Evolutionary conservation across 2,888 invertebrate species (phyloP).

Genomic region (Mamestra brassicae): DNA sequence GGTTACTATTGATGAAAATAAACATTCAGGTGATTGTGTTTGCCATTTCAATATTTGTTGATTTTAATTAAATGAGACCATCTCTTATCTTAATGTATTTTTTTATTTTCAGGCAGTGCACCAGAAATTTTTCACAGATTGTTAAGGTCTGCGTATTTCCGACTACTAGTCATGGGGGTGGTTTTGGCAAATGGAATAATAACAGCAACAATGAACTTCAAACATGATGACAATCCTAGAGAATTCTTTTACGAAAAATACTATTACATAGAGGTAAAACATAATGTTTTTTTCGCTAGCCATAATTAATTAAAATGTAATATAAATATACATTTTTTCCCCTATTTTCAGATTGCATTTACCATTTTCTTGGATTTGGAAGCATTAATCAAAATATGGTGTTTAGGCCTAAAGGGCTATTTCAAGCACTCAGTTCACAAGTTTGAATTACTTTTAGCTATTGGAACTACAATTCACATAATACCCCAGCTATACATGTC

Average conservation of each 20-base stretch:
- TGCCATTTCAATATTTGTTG: neutral
- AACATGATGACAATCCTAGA: slow-evolving; percentile 96
- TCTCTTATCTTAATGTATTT: neutral
- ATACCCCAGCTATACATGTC: slow-evolving; percentile 98
- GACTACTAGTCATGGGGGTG: slow-evolving; percentile 97
- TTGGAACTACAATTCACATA: slow-evolving; percentile 98
- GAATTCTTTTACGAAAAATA: slow-evolving; percentile 97
- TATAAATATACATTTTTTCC: neutral
- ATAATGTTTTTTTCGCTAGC: neutral
- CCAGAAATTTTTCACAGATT: slow-evolving; percentile 96
- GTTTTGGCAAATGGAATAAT: slow-evolving; percentile 98
- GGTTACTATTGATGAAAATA: slow-evolving; percentile 98
- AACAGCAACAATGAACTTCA: slow-evolving; percentile 98
- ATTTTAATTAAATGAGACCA: neutral
- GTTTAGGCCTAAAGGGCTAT: slow-evolving; percentile 98
- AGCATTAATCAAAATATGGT: slow-evolving; percentile 99
- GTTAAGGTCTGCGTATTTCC: slow-evolving; percentile 97
- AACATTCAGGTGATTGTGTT: slow-evolving; percentile 93
- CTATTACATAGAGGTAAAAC: slow-evolving; percentile 96
- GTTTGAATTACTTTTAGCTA: slow-evolving; percentile 97
- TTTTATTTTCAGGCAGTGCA: slow-evolving; percentile 90
- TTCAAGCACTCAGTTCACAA: slow-evolving; percentile 99
- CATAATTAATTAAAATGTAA: neutral
- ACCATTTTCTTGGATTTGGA: slow-evolving; percentile 98
- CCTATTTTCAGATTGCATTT: slow-evolving; percentile 95